phyloP scores from a whole-genome alignment of 2,113 vertebrate genomes.

The Enhydra lutris region DNA sequence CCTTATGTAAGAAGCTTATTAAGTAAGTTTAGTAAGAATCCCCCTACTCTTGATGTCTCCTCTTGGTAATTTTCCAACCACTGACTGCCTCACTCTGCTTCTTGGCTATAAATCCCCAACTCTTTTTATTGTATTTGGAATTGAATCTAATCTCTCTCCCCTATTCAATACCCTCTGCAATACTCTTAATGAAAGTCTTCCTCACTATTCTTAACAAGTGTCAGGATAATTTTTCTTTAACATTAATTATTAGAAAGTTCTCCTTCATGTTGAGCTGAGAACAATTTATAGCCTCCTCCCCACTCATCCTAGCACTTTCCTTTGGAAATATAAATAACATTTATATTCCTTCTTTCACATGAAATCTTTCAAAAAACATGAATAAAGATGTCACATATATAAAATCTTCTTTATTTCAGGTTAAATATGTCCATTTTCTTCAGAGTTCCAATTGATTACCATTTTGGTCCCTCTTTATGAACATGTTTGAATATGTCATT shows the following conservation, averaged over 20 bases:
- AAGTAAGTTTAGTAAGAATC: not conserved
- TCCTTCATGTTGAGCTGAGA: not conserved
- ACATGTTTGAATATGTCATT: not conserved
- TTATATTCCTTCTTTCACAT: not conserved
- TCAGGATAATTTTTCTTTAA: not conserved
- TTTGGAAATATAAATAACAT: not conserved
- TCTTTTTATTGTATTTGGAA: not conserved
- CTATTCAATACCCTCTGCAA: not conserved
- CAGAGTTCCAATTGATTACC: not conserved
- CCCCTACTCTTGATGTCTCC: not conserved
- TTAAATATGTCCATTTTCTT: not conserved
- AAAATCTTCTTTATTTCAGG: not conserved
- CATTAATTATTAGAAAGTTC: not conserved
- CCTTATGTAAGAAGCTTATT: not conserved
- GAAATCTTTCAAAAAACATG: not conserved
- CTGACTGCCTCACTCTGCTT: not conserved
- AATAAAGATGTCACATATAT: not conserved
- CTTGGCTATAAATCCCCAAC: not conserved
- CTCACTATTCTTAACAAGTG: not conserved
- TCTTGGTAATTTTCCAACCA: not conserved
- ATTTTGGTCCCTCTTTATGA: not conserved
- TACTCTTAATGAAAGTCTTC: not conserved
- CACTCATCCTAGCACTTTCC: not conserved
- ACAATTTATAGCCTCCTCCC: not conserved
- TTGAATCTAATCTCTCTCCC: not conserved